These are phyloP conservation scores for Eidolon dupreanum DNA, from an alignment of 2,797 vertebrate genomes.

Conservation along the genomic window DNA sequence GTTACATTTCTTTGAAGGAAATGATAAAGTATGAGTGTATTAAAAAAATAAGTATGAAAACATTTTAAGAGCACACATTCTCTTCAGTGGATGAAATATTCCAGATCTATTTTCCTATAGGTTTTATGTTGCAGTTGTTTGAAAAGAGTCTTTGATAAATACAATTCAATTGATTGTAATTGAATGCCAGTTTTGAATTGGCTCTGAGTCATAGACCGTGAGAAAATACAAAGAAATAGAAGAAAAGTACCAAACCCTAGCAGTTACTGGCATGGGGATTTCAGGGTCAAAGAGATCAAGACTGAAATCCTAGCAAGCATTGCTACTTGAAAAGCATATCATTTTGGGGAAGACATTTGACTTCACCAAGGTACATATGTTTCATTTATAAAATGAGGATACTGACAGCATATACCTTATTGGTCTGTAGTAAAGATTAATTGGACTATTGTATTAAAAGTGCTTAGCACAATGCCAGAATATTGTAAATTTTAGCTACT, in stretches of 20 bases:
- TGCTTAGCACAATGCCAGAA: background rate
- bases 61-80: background rate
- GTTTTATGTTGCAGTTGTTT: background rate
- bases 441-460: background rate
- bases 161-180: background rate
- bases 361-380: background rate
- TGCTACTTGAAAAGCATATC: background rate
- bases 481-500: background rate
- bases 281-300: background rate
- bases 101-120: background rate
- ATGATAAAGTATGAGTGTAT: background rate
- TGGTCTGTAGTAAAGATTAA: background rate
- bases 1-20: background rate
- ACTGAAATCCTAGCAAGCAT: background rate
- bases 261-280: background rate
- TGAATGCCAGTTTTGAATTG: background rate
- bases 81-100: background rate
- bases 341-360: background rate
- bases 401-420: background rate
- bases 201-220: background rate
- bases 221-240: background rate
- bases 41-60: background rate
- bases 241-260: background rate
- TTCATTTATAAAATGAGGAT: background rate
- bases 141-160: background rate